Percentiles rank a stretch among this genome's conserved stretches.
phyloP scores from a whole-genome alignment of 2,888 invertebrate genomes.

The Stomorhina lunata region DNA sequence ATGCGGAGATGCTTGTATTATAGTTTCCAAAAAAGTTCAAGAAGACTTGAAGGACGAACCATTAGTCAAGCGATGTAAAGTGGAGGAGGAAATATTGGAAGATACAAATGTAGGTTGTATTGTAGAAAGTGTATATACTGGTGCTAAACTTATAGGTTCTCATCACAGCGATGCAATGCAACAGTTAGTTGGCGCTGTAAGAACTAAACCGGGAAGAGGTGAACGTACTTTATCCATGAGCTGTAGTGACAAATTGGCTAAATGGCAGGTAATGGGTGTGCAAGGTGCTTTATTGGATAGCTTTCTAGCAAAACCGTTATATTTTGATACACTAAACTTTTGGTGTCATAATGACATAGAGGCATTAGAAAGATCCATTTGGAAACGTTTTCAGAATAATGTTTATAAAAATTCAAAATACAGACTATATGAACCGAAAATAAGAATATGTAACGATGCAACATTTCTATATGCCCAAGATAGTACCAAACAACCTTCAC shows the following conservation, averaged over 20 bases:
- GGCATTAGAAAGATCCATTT: slow-evolving; percentile 82
- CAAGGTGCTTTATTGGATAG: slow-evolving; percentile 90
- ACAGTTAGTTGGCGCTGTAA: slow-evolving; percentile 86
- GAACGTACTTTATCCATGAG: slow-evolving; percentile 93
- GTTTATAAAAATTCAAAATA: slow-evolving; percentile 65
- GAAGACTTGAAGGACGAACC: not conserved
- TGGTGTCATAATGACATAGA: slow-evolving; percentile 84
- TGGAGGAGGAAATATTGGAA: not conserved
- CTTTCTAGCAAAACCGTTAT: slow-evolving; percentile 85
- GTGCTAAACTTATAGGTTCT: slow-evolving; percentile 88
- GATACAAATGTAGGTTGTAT: slow-evolving; percentile 23
- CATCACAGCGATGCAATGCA: slow-evolving; percentile 82
- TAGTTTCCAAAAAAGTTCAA: slow-evolving; percentile 74
- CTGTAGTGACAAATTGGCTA: slow-evolving; percentile 96
- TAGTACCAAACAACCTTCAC: slow-evolving; percentile 80
- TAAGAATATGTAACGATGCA: slow-evolving; percentile 66
- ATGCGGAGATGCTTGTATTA: slow-evolving; percentile 96
- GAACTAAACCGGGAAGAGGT: slow-evolving; percentile 95
- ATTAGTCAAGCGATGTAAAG: slow-evolving; percentile 50
- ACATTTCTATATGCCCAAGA: slow-evolving; percentile 80
- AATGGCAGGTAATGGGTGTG: slow-evolving; percentile 92
- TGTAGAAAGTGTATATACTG: slow-evolving; percentile 82
- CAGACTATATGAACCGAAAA: slow-evolving; percentile 70
- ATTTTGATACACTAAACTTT: slow-evolving; percentile 86
- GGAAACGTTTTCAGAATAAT: slow-evolving; percentile 77